These are phyloP conservation scores for Daboia siamensis DNA, from an alignment of 2,113 vertebrate genomes.

Conservation along the genomic window DNA sequence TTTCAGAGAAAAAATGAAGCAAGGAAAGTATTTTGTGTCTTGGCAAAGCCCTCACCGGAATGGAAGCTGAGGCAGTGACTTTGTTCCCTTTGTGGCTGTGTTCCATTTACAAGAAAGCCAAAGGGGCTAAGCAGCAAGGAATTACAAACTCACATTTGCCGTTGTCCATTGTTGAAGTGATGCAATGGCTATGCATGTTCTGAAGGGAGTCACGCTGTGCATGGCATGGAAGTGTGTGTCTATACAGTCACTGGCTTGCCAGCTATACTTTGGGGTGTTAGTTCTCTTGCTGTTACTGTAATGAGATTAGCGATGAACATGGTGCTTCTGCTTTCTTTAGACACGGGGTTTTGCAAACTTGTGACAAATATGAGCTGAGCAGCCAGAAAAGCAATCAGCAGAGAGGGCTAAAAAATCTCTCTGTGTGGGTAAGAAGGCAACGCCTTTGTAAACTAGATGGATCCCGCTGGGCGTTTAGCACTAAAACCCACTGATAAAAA, in stretches of 20 bases:
- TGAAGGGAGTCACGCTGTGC: slow-evolving; percentile 67
- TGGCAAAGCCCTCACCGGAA: slow-evolving; percentile 42
- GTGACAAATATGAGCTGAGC: slow-evolving; percentile 73
- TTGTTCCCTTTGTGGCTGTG: background rate
- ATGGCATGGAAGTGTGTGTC: slow-evolving; percentile 11
- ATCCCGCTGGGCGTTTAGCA: slow-evolving; percentile 68
- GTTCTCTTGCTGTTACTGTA: slow-evolving; percentile 70
- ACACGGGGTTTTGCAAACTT: slow-evolving; percentile 50
- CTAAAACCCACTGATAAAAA: slow-evolving; percentile 36
- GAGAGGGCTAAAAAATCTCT: slow-evolving; percentile 23
- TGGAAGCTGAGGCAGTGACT: slow-evolving; percentile 49
- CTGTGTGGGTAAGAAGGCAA: slow-evolving; percentile 43
- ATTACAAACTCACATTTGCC: slow-evolving; percentile 42
- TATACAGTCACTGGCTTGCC: slow-evolving; percentile 50
- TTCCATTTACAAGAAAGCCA: slow-evolving; percentile 45
- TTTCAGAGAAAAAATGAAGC: slow-evolving; percentile 49
- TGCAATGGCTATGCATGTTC: slow-evolving; percentile 33
- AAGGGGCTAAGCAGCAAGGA: slow-evolving; percentile 57
- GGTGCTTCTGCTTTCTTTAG: slow-evolving; percentile 62
- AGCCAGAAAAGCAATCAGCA: slow-evolving; percentile 69
- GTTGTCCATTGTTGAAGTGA: slow-evolving; percentile 47
- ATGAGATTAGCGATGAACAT: slow-evolving; percentile 73
- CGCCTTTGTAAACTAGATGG: slow-evolving; percentile 66
- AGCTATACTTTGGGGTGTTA: slow-evolving; percentile 56
- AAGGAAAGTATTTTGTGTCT: slow-evolving; percentile 33